Conservation (phyloP, 53 echinoderm and acorn worm genomes). For the Apostichopus leukothele region DNA sequence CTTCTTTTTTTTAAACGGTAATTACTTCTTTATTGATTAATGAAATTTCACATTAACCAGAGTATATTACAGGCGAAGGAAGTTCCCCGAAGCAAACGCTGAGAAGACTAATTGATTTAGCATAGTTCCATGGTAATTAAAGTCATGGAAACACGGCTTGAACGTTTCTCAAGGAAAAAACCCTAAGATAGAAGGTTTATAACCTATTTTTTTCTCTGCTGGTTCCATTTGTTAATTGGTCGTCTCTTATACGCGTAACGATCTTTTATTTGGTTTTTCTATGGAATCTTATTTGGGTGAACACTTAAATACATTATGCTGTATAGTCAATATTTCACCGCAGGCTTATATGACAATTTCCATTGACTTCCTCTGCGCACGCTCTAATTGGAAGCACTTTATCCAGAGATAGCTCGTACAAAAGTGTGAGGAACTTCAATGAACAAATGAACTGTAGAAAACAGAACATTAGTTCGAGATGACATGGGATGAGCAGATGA, state of each 20-base stretch:
- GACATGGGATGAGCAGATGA: no score
- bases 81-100: not conserved
- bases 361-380: not conserved
- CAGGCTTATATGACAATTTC: not conserved
- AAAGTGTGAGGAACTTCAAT: no score
- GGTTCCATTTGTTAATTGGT: not conserved
- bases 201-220: not conserved
- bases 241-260: not conserved
- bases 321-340: not conserved
- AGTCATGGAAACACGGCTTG: not conserved
- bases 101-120: constrained; percentile 3
- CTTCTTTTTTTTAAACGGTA: not conserved
- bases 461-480: no score
- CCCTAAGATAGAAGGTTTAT: not conserved
- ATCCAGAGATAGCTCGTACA: no score
- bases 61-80: not conserved
- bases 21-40: constrained; percentile 24
- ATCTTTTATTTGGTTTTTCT: not conserved
- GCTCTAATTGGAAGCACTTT: no score
- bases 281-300: not conserved
- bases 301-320: not conserved
- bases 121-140: not conserved
- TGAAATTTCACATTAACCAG: constrained; percentile 21
- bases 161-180: not conserved
- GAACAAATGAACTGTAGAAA: no score